A percentile compares a stretch with the other conserved stretches of the same genome.
Conservation (phyloP, 1,140 invertebrate genomes). For the Elymnias hypermnestra region DNA sequence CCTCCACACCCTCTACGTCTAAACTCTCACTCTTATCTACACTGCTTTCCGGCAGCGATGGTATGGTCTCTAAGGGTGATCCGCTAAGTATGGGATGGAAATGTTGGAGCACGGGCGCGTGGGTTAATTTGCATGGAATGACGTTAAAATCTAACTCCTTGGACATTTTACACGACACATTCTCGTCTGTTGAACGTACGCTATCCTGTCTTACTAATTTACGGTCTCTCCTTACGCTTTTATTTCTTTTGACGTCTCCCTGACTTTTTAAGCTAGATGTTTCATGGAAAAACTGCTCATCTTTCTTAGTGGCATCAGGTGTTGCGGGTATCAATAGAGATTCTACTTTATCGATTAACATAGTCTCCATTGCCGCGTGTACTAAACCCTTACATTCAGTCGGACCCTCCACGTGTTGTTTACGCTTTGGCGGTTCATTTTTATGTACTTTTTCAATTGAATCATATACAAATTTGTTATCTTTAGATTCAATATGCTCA, state of each 20-base stretch:
- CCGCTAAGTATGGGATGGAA: constrained; percentile 60
- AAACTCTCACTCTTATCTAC: constrained; percentile 49
- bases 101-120: constrained; percentile 51
- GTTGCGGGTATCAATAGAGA: constrained; percentile 54
- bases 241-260: background rate
- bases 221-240: constrained; percentile 27
- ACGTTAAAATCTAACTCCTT: constrained; percentile 36
- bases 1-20: constrained; percentile 44
- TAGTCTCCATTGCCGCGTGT: constrained; percentile 74
- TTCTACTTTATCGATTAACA: constrained; percentile 70
- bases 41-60: constrained; percentile 56
- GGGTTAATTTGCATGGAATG: constrained; percentile 44
- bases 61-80: constrained; percentile 59
- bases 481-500: constrained; percentile 27
- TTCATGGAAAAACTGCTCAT: constrained; percentile 55
- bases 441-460: constrained; percentile 53
- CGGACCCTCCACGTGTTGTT: constrained; percentile 30
- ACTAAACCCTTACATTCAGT: constrained; percentile 39
- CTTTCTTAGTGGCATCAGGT: constrained; percentile 33
- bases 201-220: constrained; percentile 54
- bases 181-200: constrained; percentile 37
- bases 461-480: constrained; percentile 55
- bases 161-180: constrained; percentile 57
- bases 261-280: constrained; percentile 34
- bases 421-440: constrained; percentile 6